Evolutionary conservation across 35 echinoderm and acorn worm genomes (phyloP), one percentile per base, ranked within the genome.

Genomic region (Apostichopus californicus): DNA sequence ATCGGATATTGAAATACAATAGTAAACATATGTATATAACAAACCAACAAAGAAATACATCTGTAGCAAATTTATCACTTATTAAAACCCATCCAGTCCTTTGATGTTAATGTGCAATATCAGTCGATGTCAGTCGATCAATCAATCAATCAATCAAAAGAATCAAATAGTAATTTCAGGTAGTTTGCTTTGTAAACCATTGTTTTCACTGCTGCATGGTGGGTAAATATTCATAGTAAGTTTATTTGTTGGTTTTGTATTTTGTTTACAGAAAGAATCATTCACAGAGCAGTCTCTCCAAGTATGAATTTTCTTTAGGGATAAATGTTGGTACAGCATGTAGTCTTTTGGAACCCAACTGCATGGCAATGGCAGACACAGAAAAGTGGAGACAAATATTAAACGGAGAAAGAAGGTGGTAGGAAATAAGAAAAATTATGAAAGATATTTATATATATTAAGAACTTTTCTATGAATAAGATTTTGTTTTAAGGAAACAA

Each of bases 401-500:
- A 46, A n/a, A 57, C 15, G 20, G 72, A 15, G 24, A 15, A 88
- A 9, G 25, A 65, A 24, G 28, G 20, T n/a, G n/a, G 15, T 73
- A 73, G n/a, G 34, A 46, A 34, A 72, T 6, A 15, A 72, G 5
- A 89, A 17, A 59, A 14, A 83, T 34, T 83, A 56, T 83, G 26
- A 83, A 25, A 89, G 61, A 89, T 89, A 89, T 89, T 89, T 89
- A 89, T 89, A 89, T 89, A 89, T 89, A 89, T 82, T 82, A 82
- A 89, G 86, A 89, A 58, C 64, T 85, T 89, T 89, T 89, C 75
- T 89, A 89, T 89, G 68, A 89, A 34, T 72, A 75, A 18, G n/a
- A 18, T 75, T 75, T 17, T 71, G 11, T 53, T 89, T 89, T 89
- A 15, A 28, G 20, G 17, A 89, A 34, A 56, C n/a, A 21, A 21